A percentile compares a stretch with the other conserved stretches of the same genome.
Conservation (phyloP, 2,888 invertebrate genomes). For the Oscheius sp. region DNA sequence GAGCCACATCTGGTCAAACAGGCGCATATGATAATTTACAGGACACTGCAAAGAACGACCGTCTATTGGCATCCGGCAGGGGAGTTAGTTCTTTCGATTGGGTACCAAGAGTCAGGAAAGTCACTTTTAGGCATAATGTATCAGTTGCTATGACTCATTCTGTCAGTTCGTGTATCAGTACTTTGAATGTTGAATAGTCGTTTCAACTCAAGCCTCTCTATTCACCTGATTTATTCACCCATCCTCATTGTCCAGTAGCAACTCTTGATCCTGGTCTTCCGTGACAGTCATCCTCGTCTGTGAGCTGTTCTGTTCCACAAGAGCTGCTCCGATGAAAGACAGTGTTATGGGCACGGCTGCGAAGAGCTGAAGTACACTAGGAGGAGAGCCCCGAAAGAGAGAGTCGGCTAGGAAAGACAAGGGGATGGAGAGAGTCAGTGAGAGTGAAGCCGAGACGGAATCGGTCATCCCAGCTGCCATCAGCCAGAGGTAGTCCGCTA, state of each 20-base stretch:
- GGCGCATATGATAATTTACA: no score
- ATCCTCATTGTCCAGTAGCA: slow-evolving; percentile 7
- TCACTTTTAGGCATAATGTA: no score
- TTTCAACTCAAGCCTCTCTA: not conserved
- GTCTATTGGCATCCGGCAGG: not conserved
- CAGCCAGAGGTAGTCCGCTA: slow-evolving; percentile 91
- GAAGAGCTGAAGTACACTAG: slow-evolving; percentile 81
- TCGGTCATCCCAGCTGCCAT: slow-evolving; percentile 95
- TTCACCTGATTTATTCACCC: no score
- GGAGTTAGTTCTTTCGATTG: no score
- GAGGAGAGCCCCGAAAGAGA: slow-evolving; percentile 72
- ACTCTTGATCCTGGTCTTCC: slow-evolving; percentile 23
- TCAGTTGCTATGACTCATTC: no score
- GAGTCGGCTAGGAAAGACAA: slow-evolving; percentile 89
- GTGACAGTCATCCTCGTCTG: not conserved
- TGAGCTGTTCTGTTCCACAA: slow-evolving; percentile 76
- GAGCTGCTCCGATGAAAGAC: slow-evolving; percentile 82
- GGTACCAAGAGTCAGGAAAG: no score
- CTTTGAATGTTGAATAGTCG: no score
- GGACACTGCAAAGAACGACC: no score
- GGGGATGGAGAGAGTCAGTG: slow-evolving; percentile 88
- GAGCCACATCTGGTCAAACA: no score
- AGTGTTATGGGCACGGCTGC: slow-evolving; percentile 85
- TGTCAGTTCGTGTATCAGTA: no score
- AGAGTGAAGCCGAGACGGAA: slow-evolving; percentile 86